Percentiles rank a stretch among this genome's conserved stretches.
These are phyloP conservation scores for Gallirallus australis DNA, from an alignment of 2,797 vertebrate genomes.

Conservation along the genomic window DNA sequence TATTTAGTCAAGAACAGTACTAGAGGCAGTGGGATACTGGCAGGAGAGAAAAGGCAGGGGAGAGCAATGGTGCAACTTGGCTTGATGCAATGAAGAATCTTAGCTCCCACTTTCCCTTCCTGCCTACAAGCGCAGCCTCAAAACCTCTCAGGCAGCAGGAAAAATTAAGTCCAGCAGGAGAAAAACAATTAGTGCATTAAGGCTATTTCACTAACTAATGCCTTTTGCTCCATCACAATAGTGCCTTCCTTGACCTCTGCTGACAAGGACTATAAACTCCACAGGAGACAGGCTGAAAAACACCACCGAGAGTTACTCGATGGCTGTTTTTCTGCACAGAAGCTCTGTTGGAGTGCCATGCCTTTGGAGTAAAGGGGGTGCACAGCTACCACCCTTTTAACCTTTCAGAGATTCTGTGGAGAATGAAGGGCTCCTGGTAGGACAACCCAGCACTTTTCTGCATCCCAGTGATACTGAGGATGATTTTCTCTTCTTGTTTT, in stretches of 20 bases:
- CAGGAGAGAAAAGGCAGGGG: background rate
- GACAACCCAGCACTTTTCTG: background rate
- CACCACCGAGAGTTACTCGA: background rate
- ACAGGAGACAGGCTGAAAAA: background rate
- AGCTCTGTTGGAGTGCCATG: background rate
- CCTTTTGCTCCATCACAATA: background rate
- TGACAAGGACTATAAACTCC: background rate
- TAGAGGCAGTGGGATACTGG: background rate
- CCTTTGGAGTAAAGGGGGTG: background rate
- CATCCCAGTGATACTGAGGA: background rate
- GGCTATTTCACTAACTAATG: background rate
- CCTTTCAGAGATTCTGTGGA: background rate
- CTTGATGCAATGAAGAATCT: background rate
- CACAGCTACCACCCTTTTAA: background rate
- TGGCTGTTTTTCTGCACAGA: background rate
- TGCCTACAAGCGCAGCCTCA: background rate
- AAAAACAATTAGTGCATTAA: background rate
- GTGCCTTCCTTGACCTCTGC: background rate
- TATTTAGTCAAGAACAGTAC: background rate
- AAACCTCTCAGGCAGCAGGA: background rate
- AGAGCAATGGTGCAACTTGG: background rate
- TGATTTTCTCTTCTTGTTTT: background rate
- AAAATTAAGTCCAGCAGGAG: background rate
- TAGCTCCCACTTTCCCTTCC: background rate
- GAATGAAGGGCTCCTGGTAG: background rate